phyloP scores from a whole-genome alignment of 2,113 vertebrate species.

The Gnathonemus echidnorhynchus region DNA sequence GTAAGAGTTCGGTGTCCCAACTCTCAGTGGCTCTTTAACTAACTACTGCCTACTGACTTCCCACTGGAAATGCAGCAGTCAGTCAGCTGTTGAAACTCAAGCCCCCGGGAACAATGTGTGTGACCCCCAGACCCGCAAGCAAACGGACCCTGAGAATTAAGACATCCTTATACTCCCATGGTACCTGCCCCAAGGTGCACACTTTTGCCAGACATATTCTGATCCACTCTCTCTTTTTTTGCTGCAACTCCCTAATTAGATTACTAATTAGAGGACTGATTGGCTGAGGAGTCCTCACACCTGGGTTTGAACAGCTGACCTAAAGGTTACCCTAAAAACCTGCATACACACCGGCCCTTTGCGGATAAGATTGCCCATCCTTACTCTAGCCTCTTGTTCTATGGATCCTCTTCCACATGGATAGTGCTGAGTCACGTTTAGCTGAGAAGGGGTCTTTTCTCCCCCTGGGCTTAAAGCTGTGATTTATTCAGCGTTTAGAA shows the following conservation, averaged over 20 bases:
- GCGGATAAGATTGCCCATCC: neutral
- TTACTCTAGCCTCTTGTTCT: neutral
- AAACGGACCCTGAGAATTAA: neutral
- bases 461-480: neutral
- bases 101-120: neutral
- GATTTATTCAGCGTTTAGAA: neutral
- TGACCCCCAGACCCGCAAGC: neutral
- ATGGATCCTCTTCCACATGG: neutral
- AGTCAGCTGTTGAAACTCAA: neutral
- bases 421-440: neutral
- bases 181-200: neutral
- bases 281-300: neutral
- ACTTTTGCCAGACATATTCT: neutral
- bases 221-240: neutral
- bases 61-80: neutral
- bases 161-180: neutral
- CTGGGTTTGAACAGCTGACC: neutral
- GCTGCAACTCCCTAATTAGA: neutral
- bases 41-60: neutral
- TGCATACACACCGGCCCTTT: neutral
- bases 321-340: neutral
- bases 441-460: neutral
- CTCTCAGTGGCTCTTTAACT: neutral
- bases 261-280: neutral
- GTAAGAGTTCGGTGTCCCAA: neutral